Percentiles rank a stretch among this genome's conserved stretches.
phyloP scores from a whole-genome alignment of 37 sponge, comb jelly and placozoan genomes.

The Eunapius fragilis region DNA sequence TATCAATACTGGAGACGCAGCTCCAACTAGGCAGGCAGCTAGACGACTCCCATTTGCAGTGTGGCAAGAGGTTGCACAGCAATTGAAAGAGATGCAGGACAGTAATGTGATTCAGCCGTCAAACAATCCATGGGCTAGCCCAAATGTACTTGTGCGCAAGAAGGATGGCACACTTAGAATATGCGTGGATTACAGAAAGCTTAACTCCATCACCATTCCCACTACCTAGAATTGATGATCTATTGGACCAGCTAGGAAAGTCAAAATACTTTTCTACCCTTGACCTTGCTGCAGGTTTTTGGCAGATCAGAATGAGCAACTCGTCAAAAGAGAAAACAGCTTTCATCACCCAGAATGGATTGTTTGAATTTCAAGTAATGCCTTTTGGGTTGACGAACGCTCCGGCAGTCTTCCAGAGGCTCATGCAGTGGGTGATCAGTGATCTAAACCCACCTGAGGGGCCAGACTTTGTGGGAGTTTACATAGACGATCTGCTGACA shows the following conservation, averaged over 20 bases:
- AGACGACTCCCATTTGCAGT: constrained; percentile 26
- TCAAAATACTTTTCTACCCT: constrained; percentile 46
- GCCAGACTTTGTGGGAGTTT: constrained; percentile 23
- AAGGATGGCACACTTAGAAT: constrained; percentile 34
- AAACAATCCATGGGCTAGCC: constrained; percentile 42
- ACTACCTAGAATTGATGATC: constrained; percentile 56
- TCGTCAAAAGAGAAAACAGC: constrained; percentile 60
- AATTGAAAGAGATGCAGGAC: constrained; percentile 42
- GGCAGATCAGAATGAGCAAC: constrained; percentile 52
- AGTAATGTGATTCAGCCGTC: constrained; percentile 24
- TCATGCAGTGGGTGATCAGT: constrained; percentile 43
- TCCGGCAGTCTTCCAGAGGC: constrained; percentile 62
- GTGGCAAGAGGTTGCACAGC: constrained; percentile 25
- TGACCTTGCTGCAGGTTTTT: constrained; percentile 67
- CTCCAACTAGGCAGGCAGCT: constrained; percentile 29
- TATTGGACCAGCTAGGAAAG: constrained; percentile 63
- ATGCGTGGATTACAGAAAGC: constrained; percentile 32
- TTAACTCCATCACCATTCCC: constrained; percentile 36
- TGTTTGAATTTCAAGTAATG: constrained; percentile 73
- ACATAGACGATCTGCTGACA: constrained; percentile 49
- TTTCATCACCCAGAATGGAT: constrained; percentile 41
- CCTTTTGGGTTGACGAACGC: constrained; percentile 65
- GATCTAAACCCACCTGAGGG: constrained; percentile 47
- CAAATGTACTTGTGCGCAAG: constrained; percentile 37
- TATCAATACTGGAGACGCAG: constrained; percentile 7